Conservation (phyloP, 1,140 invertebrate species). For the Lordiphosa stackelbergi region DNA sequence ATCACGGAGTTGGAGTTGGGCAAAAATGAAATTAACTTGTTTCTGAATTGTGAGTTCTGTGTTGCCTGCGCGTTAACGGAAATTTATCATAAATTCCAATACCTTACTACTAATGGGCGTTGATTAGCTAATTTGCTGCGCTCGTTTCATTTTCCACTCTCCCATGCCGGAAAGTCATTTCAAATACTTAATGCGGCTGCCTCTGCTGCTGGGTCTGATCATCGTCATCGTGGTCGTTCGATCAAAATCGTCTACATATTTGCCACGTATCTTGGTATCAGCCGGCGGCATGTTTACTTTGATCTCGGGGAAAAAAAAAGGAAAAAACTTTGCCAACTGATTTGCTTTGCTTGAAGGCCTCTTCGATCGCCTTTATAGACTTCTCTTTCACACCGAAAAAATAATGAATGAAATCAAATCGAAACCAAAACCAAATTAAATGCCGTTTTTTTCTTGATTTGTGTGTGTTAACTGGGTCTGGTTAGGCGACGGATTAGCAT, state of each 20-base stretch:
- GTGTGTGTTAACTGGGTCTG: slow-evolving; percentile 58
- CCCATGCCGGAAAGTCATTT: slow-evolving; percentile 59
- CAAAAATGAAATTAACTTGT: slow-evolving; percentile 57
- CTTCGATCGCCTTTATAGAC: slow-evolving; percentile 1
- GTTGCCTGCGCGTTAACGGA: slow-evolving; percentile 51
- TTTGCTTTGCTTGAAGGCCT: slow-evolving; percentile 37
- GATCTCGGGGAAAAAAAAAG: slow-evolving; percentile 55
- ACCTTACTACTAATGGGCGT: slow-evolving; percentile 68
- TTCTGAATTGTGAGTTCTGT: slow-evolving; percentile 67
- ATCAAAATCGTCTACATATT: slow-evolving; percentile 63
- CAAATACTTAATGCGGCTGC: slow-evolving; percentile 57
- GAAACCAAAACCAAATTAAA: slow-evolving; percentile 47
- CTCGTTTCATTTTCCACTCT: slow-evolving; percentile 67
- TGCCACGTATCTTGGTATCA: slow-evolving; percentile 32
- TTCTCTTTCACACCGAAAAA: slow-evolving; percentile 26
- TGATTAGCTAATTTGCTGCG: slow-evolving; percentile 74
- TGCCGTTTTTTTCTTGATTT: slow-evolving; percentile 40
- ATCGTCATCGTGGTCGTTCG: slow-evolving; percentile 49
- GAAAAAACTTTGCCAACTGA: slow-evolving; percentile 40
- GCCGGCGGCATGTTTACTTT: slow-evolving; percentile 59
- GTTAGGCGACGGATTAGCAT: slow-evolving; percentile 58
- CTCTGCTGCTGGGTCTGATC: slow-evolving; percentile 19
- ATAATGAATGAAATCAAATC: slow-evolving; percentile 70
- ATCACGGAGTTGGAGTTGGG: slow-evolving; percentile 35
- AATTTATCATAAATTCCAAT: slow-evolving; percentile 76